Percentiles rank a stretch among this genome's conserved stretches.
These are phyloP conservation scores for Anguilla rostrata DNA, from an alignment of 2,113 vertebrate species.

Conservation along the genomic window DNA sequence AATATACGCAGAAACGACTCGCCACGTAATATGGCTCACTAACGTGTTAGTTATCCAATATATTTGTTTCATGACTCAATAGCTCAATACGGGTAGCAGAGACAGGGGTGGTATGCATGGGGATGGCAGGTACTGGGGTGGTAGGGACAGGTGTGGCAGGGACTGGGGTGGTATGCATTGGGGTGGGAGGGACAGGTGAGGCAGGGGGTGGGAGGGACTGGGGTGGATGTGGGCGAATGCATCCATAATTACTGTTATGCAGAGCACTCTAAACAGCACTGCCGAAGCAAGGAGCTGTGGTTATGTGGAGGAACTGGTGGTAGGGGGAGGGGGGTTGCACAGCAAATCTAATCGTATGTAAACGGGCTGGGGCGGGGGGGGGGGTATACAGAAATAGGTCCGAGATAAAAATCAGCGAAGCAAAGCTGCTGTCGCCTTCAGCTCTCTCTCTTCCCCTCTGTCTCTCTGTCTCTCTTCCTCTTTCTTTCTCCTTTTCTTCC, in stretches of 20 bases:
- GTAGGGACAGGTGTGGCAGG: neutral
- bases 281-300: slow-evolving; percentile 21
- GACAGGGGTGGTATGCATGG: neutral
- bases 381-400: slow-evolving; percentile 49
- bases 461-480: slow-evolving; percentile 24
- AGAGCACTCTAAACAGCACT: slow-evolving; percentile 25
- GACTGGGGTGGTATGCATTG: neutral
- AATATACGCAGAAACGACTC: neutral
- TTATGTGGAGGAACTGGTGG: neutral
- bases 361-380: too few relatives aligned
- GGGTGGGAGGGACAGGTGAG: neutral
- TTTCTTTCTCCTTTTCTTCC: slow-evolving; percentile 12
- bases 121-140: neutral
- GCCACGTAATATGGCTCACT: neutral
- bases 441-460: neutral
- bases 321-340: slow-evolving; percentile 7
- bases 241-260: neutral
- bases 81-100: too few relatives aligned
- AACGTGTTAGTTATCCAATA: neutral
- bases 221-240: neutral
- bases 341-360: slow-evolving; percentile 46
- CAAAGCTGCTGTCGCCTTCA: slow-evolving; percentile 38
- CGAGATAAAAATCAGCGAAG: slow-evolving; percentile 35
- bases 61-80: neutral
- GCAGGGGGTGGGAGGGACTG: neutral